Evolutionary conservation across 2,888 invertebrate species (phyloP), one percentile per base, ranked within the genome.

Genomic region (Blera fallax): DNA sequence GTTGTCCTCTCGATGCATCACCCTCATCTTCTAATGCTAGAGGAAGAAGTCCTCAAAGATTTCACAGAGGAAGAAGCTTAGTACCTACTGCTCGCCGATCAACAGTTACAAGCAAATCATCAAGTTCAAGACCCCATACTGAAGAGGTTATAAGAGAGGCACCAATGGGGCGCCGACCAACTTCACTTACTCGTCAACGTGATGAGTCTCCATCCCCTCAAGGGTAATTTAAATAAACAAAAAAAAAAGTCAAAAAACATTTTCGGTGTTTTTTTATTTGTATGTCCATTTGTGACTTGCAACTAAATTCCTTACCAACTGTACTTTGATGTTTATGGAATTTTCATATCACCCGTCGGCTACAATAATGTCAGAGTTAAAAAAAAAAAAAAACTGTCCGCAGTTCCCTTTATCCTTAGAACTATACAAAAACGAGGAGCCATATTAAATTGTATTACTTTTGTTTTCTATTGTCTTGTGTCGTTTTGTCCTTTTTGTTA

Each of bases 171-270:
- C 48, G 16, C 11, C 16, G 24, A 1, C 6, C 21, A 6, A 3
- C 7, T 3, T 48, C n/a, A n/a, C 21, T 18, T 45, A 37, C n/a
- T 11, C 45, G 14, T 2, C 21, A 27, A 6, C 34, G 24, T 10
- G 45, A 40, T 7, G 29, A 52, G 4, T 37, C 16, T n/a, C 0
- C 65, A 48, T 67, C 76, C 37, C 67, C 58, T 14, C 27, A 37
- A 76, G 76, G 76, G 76, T 76, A 76, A 65, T 32, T 1, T n/a
- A 7, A 52, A 27, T 29, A 52, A 58, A 67, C 18, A 18, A 11
- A 11, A 37, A 58, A 58, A 14, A n/a, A 37, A 11, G 3, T 37
- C n/a, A 10, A 10, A 8, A 10, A 10, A 8, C 37, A 10, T 40
- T 3, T 32, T 32, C 10, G 32, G 10, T 32, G 7, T 40, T 14